Percentiles rank a stretch among this genome's conserved stretches.
Evolutionary conservation across 2,797 vertebrate genomes (phyloP).

Genomic region (Aselliscus stoliczkanus): DNA sequence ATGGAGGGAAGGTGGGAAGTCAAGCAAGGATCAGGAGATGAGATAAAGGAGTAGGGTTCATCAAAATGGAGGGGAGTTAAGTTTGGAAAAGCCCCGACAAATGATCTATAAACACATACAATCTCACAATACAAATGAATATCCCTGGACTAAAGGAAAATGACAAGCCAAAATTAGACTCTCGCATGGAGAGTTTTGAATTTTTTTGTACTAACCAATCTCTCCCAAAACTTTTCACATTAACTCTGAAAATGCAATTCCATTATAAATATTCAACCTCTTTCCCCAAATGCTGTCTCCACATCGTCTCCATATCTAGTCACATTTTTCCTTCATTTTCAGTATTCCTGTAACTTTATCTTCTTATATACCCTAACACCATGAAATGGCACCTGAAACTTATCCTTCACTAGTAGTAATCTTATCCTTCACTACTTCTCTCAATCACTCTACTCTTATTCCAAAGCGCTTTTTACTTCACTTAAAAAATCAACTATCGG

Average conservation of each 20-base stretch:
- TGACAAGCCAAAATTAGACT: neutral
- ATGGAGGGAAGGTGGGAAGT: neutral
- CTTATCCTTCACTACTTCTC: neutral
- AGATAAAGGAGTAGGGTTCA: neutral
- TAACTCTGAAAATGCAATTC: slow-evolving; percentile 18
- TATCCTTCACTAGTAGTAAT: neutral
- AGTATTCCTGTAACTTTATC: neutral
- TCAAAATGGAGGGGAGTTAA: neutral
- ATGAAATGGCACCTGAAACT: neutral
- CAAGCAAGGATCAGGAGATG: neutral
- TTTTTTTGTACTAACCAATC: neutral
- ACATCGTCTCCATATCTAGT: neutral
- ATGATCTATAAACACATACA: neutral
- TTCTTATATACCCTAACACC: neutral
- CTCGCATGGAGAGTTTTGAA: neutral
- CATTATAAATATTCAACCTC: neutral
- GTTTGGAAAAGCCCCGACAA: neutral
- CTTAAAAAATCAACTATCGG: neutral
- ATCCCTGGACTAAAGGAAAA: neutral
- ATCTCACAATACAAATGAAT: neutral
- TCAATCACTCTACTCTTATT: neutral
- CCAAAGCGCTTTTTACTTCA: neutral
- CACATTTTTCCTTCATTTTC: neutral
- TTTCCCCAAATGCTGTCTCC: neutral
- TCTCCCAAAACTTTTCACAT: neutral